phyloP scores from a whole-genome alignment of 2,113 vertebrate species.

The Theropithecus gelada region DNA sequence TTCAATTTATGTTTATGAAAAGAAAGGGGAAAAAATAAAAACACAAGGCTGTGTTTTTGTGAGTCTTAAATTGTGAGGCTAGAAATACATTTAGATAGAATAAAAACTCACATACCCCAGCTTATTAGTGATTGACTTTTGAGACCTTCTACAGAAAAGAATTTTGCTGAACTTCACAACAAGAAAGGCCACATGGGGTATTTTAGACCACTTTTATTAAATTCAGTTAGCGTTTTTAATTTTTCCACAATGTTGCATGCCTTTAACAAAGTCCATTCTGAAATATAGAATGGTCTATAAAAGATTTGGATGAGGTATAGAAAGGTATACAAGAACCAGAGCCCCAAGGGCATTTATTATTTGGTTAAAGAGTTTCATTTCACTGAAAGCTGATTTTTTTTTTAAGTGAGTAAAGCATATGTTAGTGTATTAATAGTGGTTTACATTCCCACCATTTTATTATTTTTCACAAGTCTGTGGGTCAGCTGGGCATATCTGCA shows the following conservation, averaged over 20 bases:
- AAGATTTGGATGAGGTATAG: not conserved
- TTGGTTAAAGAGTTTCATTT: not conserved
- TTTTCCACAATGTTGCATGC: not conserved
- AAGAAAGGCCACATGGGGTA: not conserved
- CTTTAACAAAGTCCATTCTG: not conserved
- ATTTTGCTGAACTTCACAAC: not conserved
- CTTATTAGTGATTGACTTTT: constrained; percentile 29
- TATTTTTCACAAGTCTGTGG: not conserved
- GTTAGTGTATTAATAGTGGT: not conserved
- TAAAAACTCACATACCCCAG: not conserved
- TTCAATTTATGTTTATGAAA: constrained; percentile 37
- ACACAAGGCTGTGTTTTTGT: not conserved
- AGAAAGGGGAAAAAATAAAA: constrained; percentile 2
- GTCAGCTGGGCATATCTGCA: not conserved
- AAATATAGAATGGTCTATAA: not conserved
- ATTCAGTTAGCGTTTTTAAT: not conserved
- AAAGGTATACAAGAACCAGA: not conserved
- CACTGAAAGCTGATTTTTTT: not conserved
- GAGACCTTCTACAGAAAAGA: not conserved
- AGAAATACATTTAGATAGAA: not conserved
- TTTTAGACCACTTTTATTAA: not conserved
- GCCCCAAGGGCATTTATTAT: not conserved
- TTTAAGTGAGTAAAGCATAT: not conserved
- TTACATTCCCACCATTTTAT: not conserved
- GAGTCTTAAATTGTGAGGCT: not conserved